Conservation (phyloP, 2,888 invertebrate genomes). For the Ommatoiulus sabulosus region DNA sequence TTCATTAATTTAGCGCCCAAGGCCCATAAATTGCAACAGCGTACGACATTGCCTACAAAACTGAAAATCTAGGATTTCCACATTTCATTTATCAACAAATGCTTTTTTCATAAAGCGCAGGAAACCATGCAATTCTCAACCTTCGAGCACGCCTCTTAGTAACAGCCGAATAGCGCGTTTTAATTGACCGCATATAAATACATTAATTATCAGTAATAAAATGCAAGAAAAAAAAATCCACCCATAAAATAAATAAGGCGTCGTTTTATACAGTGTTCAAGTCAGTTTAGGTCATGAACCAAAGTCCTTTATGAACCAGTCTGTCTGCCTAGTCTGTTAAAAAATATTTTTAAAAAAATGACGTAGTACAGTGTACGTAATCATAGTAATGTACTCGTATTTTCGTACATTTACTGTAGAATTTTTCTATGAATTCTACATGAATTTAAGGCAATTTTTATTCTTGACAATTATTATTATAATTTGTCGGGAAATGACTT, state of each 20-base stretch:
- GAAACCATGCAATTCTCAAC: background rate
- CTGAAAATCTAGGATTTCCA: background rate
- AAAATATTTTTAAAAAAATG: no score
- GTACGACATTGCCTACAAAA: background rate
- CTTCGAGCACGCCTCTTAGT: background rate
- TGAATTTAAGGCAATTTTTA: no score
- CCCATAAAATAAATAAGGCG: slow-evolving; percentile 19
- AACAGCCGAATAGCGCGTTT: background rate
- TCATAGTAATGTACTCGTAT: no score
- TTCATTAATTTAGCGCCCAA: no score
- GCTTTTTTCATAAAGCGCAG: background rate
- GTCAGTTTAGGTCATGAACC: background rate
- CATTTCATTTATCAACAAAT: background rate
- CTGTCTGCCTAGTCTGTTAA: no score
- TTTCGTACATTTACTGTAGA: no score
- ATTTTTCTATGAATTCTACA: no score
- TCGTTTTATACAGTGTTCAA: background rate
- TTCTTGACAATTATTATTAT: no score
- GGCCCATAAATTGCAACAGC: background rate
- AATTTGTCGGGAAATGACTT: no score
- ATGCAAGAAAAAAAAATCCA: background rate
- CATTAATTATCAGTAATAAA: slow-evolving; percentile 19
- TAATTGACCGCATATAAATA: background rate
- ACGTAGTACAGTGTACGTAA: no score
- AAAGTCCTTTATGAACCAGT: background rate